A percentile compares a stretch with the other conserved stretches of the same genome.
Evolutionary conservation across 2,113 vertebrate species (phyloP).

Genomic region (Melanocharis versteri): DNA sequence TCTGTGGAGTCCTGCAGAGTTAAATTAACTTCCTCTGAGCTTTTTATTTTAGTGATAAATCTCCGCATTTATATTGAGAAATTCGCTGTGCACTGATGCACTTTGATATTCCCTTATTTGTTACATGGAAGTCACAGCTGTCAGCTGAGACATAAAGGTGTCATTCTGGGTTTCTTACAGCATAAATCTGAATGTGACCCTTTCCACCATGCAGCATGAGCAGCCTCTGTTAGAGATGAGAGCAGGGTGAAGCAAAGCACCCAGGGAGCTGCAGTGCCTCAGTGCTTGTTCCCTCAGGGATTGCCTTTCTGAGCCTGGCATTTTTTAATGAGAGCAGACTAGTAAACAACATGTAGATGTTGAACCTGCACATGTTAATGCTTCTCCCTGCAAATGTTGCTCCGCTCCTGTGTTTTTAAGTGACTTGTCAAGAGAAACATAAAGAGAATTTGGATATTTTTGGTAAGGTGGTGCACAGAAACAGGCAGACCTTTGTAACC

Average conservation of each 20-base stretch:
- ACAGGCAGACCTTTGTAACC: background rate
- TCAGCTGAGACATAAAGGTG: background rate
- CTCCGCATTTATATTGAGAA: background rate
- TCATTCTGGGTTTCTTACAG: background rate
- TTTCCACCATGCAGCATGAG: background rate
- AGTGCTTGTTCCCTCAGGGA: background rate
- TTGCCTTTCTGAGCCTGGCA: background rate
- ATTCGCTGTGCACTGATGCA: background rate
- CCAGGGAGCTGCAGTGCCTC: background rate
- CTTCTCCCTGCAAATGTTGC: background rate
- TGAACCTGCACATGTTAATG: accelerated
- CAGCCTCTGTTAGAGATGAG: background rate
- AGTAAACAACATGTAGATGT: accelerated
- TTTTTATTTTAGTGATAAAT: background rate
- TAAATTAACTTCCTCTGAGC: background rate
- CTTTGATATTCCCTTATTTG: background rate
- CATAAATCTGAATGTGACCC: background rate
- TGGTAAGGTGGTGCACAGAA: background rate
- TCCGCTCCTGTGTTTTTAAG: background rate
- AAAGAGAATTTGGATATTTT: background rate
- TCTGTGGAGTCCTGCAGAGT: background rate
- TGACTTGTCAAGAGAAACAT: background rate
- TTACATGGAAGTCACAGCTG: background rate
- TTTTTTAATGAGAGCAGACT: background rate
- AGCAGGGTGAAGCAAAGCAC: background rate